Evolutionary conservation across 2,888 invertebrate species (phyloP).

Genomic region (Automeris io): DNA sequence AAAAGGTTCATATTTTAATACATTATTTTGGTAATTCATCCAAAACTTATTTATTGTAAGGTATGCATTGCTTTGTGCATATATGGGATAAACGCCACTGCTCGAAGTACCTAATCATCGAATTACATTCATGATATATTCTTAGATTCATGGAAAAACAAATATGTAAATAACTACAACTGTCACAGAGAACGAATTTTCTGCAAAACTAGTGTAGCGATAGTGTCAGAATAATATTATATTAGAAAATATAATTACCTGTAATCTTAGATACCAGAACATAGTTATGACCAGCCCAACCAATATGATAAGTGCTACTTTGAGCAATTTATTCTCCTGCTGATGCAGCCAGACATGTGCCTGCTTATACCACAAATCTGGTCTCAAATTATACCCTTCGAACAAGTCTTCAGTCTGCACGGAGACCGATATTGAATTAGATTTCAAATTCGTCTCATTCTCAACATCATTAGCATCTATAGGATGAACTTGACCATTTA

Average conservation of each 20-base stretch:
- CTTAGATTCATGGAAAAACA: too few relatives aligned
- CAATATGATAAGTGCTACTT: slow-evolving; percentile 81
- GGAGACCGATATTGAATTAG: slow-evolving; percentile 62
- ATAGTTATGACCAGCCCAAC: slow-evolving; percentile 82
- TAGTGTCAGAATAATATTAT: too few relatives aligned
- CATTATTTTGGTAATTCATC: too few relatives aligned
- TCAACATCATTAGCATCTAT: slow-evolving; percentile 52
- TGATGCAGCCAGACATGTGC: slow-evolving; percentile 81
- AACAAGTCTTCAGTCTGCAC: slow-evolving; percentile 78
- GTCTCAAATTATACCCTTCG: slow-evolving; percentile 55
- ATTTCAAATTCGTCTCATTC: slow-evolving; percentile 62
- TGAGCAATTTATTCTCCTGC: slow-evolving; percentile 85
- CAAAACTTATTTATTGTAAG: too few relatives aligned
- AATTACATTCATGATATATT: too few relatives aligned
- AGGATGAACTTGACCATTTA: slow-evolving; percentile 58
- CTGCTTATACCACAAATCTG: slow-evolving; percentile 58
- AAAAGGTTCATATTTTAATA: too few relatives aligned
- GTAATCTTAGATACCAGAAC: slow-evolving; percentile 86
- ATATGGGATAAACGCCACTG: too few relatives aligned
- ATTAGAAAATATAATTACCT: slow-evolving; percentile 74
- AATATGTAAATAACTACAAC: too few relatives aligned
- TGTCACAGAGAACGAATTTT: too few relatives aligned
- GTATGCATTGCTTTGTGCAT: too few relatives aligned
- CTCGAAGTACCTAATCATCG: too few relatives aligned
- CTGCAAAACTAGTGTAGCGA: too few relatives aligned